A percentile compares a stretch with the other conserved stretches of the same genome.
Conservation (phyloP, 2,888 invertebrate genomes). For the Odontothrips loti region DNA sequence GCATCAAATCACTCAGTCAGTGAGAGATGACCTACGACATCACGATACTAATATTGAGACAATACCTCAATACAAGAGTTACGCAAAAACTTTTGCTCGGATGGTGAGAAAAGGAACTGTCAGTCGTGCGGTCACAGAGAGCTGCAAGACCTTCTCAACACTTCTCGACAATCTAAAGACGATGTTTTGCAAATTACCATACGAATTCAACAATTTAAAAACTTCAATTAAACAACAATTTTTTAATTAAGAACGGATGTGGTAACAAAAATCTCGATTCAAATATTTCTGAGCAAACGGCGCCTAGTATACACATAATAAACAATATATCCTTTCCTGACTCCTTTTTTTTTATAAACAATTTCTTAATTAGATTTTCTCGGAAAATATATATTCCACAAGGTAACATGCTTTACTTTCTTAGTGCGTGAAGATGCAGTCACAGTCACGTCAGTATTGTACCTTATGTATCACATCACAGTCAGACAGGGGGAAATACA, state of each 20-base stretch:
- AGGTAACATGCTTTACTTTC: neutral
- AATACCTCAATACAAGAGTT: no score
- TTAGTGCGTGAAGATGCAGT: neutral
- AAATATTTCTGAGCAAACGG: neutral
- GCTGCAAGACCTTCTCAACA: no score
- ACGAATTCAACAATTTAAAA: conserved; percentile 11
- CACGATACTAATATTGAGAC: no score
- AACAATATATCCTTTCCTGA: conserved; percentile 22
- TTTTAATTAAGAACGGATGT: no score
- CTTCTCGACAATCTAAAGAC: no score
- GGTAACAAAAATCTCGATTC: conserved; percentile 11
- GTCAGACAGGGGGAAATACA: neutral
- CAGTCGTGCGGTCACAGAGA: no score
- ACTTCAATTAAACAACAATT: neutral
- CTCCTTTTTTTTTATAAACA: neutral
- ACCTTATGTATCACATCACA: neutral
- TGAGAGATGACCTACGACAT: no score
- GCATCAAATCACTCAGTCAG: neutral
- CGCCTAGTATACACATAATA: conserved; percentile 1
- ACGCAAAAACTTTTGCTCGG: no score
- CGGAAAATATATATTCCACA: neutral
- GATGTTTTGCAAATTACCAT: no score
- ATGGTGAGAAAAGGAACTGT: no score
- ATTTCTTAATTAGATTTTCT: neutral
- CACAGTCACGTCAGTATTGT: neutral